Percentiles rank a stretch among this genome's conserved stretches.
phyloP scores from a whole-genome alignment of 2,797 vertebrate species.

The Hippoglossus hippoglossus region DNA sequence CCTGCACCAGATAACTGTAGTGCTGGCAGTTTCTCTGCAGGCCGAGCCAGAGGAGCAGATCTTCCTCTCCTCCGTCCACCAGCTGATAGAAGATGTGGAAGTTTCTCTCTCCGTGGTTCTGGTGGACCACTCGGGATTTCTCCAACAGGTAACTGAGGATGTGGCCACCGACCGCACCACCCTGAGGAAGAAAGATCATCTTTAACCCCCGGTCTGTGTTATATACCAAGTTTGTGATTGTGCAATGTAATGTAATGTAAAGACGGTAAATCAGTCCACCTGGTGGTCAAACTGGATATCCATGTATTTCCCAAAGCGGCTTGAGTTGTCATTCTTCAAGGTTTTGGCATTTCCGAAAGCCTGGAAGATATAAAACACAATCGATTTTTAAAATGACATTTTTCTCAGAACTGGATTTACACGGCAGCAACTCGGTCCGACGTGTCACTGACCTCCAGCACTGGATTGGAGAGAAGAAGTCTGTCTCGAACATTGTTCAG shows the following conservation, averaged over 20 bases:
- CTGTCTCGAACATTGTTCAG: slow-evolving; percentile 90
- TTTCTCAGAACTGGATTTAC: background rate
- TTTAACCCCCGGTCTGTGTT: background rate
- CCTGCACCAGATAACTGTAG: slow-evolving; percentile 91
- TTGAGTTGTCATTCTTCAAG: slow-evolving; percentile 95
- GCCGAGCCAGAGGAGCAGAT: slow-evolving; percentile 90
- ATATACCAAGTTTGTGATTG: too few species aligned
- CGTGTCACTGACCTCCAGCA: slow-evolving; percentile 89
- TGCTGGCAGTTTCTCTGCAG: slow-evolving; percentile 89
- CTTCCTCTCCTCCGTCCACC: slow-evolving; percentile 90
- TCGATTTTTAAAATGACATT: background rate
- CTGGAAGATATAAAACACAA: slow-evolving; percentile 67
- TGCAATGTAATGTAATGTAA: background rate
- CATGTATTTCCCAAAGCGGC: slow-evolving; percentile 98
- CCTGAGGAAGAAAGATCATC: slow-evolving; percentile 76
- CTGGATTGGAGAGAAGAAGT: slow-evolving; percentile 93
- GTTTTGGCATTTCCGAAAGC: slow-evolving; percentile 98
- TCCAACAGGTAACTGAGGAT: slow-evolving; percentile 96
- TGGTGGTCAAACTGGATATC: slow-evolving; percentile 97
- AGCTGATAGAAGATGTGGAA: slow-evolving; percentile 98
- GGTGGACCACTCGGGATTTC: slow-evolving; percentile 94
- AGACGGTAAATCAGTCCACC: slow-evolving; percentile 76
- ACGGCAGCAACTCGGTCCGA: background rate
- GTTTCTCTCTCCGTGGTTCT: slow-evolving; percentile 94
- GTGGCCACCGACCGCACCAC: slow-evolving; percentile 92